A percentile compares a stretch with the other conserved stretches of the same genome.
phyloP scores from a whole-genome alignment of 2,113 vertebrate genomes.

The Chloebia gouldiae region DNA sequence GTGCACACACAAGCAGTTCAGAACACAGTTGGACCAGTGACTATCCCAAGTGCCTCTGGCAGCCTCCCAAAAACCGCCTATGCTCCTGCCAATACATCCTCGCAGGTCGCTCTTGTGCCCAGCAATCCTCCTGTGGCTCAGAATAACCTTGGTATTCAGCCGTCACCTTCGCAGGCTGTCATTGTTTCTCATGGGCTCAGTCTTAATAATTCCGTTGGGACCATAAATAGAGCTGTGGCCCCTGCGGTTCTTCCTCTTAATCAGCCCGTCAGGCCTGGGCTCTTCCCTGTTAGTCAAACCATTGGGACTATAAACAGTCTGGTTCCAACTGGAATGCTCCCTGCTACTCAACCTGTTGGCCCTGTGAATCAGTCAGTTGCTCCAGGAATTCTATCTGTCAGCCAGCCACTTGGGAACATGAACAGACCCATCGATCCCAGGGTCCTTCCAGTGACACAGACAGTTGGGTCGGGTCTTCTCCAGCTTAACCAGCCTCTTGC shows the following conservation, averaged over 20 bases:
- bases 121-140: conserved; percentile 72
- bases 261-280: conserved; percentile 46
- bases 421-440: not conserved
- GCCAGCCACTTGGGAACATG: conserved; percentile 23
- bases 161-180: conserved; percentile 61
- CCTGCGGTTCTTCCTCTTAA: conserved; percentile 65
- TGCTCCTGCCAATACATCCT: not conserved
- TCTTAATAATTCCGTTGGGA: conserved; percentile 68
- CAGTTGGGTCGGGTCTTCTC: conserved; percentile 66
- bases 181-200: conserved; percentile 75
- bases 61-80: conserved; percentile 48
- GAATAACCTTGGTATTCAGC: conserved; percentile 61
- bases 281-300: conserved; percentile 70
- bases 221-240: conserved; percentile 62
- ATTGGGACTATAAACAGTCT: conserved; percentile 45
- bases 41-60: conserved; percentile 51
- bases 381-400: conserved; percentile 69
- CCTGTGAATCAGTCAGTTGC: conserved; percentile 50
- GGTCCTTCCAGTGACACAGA: conserved; percentile 73
- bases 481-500: conserved; percentile 76
- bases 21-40: not conserved
- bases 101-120: conserved; percentile 76
- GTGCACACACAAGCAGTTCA: conserved; percentile 36
- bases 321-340: conserved; percentile 46
- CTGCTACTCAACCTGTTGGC: conserved; percentile 62